A percentile compares a stretch with the other conserved stretches of the same genome.
Evolutionary conservation across 2,888 invertebrate genomes (phyloP).

Genomic region (Orthosia gracilis): DNA sequence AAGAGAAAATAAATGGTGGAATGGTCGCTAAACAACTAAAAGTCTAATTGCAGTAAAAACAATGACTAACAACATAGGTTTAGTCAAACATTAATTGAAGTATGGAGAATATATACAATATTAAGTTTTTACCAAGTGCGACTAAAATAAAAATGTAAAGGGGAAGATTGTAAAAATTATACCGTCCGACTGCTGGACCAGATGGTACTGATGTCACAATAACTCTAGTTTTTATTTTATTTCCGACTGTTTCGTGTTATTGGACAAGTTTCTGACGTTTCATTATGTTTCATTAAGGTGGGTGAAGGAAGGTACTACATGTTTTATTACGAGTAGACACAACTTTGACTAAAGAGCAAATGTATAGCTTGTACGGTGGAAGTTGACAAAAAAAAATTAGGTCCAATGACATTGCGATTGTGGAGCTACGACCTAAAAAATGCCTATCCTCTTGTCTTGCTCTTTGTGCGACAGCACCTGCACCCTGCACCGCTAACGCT

Average conservation of each 20-base stretch:
- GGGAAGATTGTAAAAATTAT: slow-evolving; percentile 54
- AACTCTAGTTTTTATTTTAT: slow-evolving; percentile 58
- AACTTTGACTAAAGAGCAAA: neutral
- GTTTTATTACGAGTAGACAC: neutral
- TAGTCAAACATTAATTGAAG: neutral
- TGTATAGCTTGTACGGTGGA: neutral
- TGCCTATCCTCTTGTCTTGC: too few species aligned
- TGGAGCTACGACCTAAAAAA: too few species aligned
- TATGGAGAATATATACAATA: neutral
- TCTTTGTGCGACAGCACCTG: too few species aligned
- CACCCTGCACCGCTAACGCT: too few species aligned
- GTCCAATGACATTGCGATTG: too few species aligned
- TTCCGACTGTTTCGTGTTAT: slow-evolving; percentile 54
- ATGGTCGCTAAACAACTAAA: too few species aligned
- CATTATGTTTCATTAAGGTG: slow-evolving; percentile 43
- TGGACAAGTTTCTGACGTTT: slow-evolving; percentile 58
- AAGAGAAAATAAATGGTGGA: too few species aligned
- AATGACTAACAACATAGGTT: too few species aligned
- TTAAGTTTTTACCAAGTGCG: slow-evolving; percentile 1
- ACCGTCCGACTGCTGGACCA: slow-evolving; percentile 47
- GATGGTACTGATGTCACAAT: slow-evolving; percentile 55
- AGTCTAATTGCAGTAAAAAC: neutral
- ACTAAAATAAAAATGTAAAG: slow-evolving; percentile 31
- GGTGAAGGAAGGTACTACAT: neutral
- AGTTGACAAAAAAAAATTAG: neutral